Percentiles rank a stretch among this genome's conserved stretches.
Evolutionary conservation across 2,888 invertebrate genomes (phyloP).

Genomic region (Ectemnius continuus): DNA sequence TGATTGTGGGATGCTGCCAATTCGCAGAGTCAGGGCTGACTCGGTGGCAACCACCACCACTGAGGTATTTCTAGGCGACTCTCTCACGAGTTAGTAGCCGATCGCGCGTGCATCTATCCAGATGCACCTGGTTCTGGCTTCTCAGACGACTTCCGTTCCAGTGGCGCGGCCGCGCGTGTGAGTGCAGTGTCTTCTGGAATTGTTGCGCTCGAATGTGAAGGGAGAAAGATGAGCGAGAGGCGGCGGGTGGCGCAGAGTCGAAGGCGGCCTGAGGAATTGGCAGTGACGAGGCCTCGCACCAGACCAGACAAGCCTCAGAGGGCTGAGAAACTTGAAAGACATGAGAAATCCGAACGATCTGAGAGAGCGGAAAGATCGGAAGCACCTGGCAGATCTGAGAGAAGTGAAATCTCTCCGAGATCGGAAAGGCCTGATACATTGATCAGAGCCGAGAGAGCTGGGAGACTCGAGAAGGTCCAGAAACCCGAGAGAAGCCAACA

Average conservation of each 20-base stretch:
- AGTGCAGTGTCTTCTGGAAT: not conserved
- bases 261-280: conserved; percentile 53
- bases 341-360: not conserved
- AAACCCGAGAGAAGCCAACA: not conserved
- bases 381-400: not conserved
- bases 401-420: conserved; percentile 4
- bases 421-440: no score
- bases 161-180: conserved; percentile 6
- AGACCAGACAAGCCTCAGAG: not conserved
- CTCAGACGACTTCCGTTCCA: conserved; percentile 2
- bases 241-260: conserved; percentile 51
- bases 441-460: not conserved
- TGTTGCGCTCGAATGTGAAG: conserved; percentile 42
- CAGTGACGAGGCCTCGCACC: conserved; percentile 44
- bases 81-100: conserved; percentile 54
- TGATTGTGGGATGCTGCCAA: conserved; percentile 62
- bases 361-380: not conserved
- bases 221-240: conserved; percentile 64
- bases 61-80: conserved; percentile 62
- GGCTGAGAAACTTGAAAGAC: not conserved
- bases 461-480: not conserved
- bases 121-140: conserved; percentile 30
- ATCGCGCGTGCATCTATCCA: conserved; percentile 46
- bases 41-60: conserved; percentile 39
- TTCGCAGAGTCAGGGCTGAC: conserved; percentile 39